Percentiles rank a stretch among this genome's conserved stretches.
Conservation (phyloP, 2,888 invertebrate species). For the Orthonychiurus folsomi region DNA sequence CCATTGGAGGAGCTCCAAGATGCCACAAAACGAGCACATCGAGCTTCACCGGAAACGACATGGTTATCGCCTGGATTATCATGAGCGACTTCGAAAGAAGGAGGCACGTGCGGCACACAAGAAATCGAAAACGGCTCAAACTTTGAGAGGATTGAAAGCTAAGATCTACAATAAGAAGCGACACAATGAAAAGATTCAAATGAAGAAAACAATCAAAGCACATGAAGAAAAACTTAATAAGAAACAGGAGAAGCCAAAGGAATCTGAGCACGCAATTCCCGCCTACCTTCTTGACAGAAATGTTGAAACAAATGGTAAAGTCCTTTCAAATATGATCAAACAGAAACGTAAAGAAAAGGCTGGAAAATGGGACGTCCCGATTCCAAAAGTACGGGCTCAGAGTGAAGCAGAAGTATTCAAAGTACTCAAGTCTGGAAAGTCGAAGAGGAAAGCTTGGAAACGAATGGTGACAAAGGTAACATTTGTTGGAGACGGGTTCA, state of each 20-base stretch:
- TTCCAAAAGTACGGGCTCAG: conserved; percentile 94
- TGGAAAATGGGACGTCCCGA: conserved; percentile 99
- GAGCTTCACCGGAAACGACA: conserved; percentile 93
- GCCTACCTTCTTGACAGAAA: conserved; percentile 96
- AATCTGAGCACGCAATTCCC: conserved; percentile 84
- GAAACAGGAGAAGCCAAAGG: conserved; percentile 65
- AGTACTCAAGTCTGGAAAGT: conserved; percentile 82
- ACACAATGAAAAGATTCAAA: conserved; percentile 95
- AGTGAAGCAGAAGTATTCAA: conserved; percentile 95
- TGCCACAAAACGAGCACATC: conserved; percentile 99
- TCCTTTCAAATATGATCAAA: conserved; percentile 97
- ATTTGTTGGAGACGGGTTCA: conserved; percentile 96
- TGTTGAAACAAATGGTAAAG: conserved; percentile 85
- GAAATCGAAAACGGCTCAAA: conserved; percentile 79
- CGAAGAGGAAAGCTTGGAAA: conserved; percentile 95
- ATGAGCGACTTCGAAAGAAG: conserved; percentile 89
- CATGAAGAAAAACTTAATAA: conserved; percentile 87
- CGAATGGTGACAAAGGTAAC: conserved; percentile 98
- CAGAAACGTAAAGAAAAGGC: conserved; percentile 99
- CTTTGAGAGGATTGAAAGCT: conserved; percentile 89
- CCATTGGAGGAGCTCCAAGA: conserved; percentile 43
- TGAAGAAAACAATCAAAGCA: conserved; percentile 96
- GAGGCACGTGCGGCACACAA: conserved; percentile 92
- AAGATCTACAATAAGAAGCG: conserved; percentile 95
- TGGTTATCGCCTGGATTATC: conserved; percentile 93